phyloP scores from a whole-genome alignment of 30 jellyfish, hydroid and myxozoan genomes.

The Catostylus mosaicus region DNA sequence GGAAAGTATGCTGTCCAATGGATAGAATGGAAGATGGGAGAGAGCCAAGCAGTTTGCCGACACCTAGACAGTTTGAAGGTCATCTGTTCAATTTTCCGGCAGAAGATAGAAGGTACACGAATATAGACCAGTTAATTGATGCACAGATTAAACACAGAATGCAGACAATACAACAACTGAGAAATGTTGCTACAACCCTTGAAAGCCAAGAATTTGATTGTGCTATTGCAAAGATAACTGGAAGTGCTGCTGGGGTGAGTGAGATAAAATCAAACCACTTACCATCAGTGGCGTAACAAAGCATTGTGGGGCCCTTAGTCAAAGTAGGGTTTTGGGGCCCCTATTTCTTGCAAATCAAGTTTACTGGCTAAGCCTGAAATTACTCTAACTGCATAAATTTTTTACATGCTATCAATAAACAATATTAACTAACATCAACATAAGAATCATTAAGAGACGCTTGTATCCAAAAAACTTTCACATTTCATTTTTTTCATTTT shows the following conservation, averaged over 20 bases:
- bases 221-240: slow-evolving; percentile 56
- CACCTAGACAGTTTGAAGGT: slow-evolving; percentile 54
- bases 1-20: slow-evolving; percentile 38
- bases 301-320: no score
- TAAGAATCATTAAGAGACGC: no score
- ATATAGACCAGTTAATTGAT: slow-evolving; percentile 26
- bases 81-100: background rate
- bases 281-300: no score
- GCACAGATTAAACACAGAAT: slow-evolving; percentile 23
- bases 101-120: slow-evolving; percentile 5
- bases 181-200: slow-evolving; percentile 28
- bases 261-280: no score
- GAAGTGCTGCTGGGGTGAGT: slow-evolving; percentile 48
- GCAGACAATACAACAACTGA: slow-evolving; percentile 14
- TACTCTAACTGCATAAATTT: no score
- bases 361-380: no score
- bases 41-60: slow-evolving; percentile 34
- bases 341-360: no score
- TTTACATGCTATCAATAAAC: no score
- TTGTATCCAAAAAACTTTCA: no score
- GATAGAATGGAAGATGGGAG: slow-evolving; percentile 22
- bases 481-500: no score
- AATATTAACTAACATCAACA: no score
- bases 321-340: no score
- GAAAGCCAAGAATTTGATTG: slow-evolving; percentile 22